phyloP scores from a whole-genome alignment of 2,113 vertebrate species.

The Triplophysa rosa region DNA sequence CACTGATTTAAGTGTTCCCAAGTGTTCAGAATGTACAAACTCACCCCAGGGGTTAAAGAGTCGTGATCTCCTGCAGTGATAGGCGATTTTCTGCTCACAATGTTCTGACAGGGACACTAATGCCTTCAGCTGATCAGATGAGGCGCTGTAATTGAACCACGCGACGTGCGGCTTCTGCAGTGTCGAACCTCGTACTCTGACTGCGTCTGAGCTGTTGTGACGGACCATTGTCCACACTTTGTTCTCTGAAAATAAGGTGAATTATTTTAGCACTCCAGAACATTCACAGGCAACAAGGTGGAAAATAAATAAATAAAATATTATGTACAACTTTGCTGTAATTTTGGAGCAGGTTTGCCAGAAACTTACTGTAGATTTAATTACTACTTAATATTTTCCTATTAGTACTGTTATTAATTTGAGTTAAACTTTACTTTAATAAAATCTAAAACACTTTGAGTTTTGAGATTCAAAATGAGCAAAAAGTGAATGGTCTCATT shows the following conservation, averaged over 20 bases:
- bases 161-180: constrained; percentile 67
- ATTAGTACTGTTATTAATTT: too few species aligned
- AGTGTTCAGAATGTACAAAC: constrained; percentile 32
- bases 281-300: neutral
- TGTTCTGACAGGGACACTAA: constrained; percentile 76
- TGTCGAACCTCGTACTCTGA: constrained; percentile 67
- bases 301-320: neutral
- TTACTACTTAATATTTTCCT: too few species aligned
- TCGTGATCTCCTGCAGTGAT: constrained; percentile 80
- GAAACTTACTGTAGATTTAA: too few species aligned
- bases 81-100: constrained; percentile 84
- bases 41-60: constrained; percentile 83
- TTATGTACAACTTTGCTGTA: too few species aligned
- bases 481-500: too few species aligned
- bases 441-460: too few species aligned
- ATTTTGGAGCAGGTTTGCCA: too few species aligned
- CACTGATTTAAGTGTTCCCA: neutral
- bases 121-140: constrained; percentile 77
- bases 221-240: constrained; percentile 81
- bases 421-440: too few species aligned
- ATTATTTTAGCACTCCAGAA: neutral
- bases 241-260: constrained; percentile 69
- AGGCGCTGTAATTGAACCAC: constrained; percentile 75
- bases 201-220: constrained; percentile 80
- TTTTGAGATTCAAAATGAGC: too few species aligned